Evolutionary conservation across 2,888 invertebrate species (phyloP), one percentile per base, ranked within the genome.

Genomic region (Phlogophora meticulosa): DNA sequence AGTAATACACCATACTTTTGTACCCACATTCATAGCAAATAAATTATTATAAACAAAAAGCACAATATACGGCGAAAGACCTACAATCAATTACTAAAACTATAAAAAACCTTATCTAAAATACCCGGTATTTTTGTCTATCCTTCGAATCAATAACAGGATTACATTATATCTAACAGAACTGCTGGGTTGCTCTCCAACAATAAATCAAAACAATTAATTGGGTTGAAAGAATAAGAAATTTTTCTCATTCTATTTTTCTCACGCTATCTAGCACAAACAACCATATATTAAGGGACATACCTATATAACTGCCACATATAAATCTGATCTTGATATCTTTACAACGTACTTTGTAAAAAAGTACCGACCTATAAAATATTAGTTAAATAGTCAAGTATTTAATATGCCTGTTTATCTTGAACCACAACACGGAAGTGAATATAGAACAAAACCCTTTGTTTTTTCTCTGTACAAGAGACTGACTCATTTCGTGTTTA

Each of bases 361-460:
- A n/a, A n/a, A n/a, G n/a, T n/a, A n/a, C n/a, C n/a, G n/a, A n/a
- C n/a, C n/a, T n/a, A n/a, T n/a, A n/a, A n/a, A n/a, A n/a, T n/a
- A n/a, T n/a, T n/a, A 2, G 28, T 28, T 28, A 5, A 5, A 28
- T 5, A 28, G 28, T 28, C 5, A 28, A 28, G 28, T 28, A 38
- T 42, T 42, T 55, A 24, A n/a, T 55, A 64, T 7, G 40, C 59
- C 0, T n/a, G n/a, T n/a, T n/a, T 60, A 32, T 55, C 59, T 64
- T 66, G 64, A 71, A 58, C 72, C 65, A 72, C 43, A 62, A 62
- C 20, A 62, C 64, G 81, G 81, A 80, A 82, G 64, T 38, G n/a
- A 46, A 42, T 59, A 71, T 45, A 52, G 28, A 74, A 82, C 81
- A 83, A 81, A 82, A 78, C 70, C 82, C 82, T 82, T 83, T 84